Evolutionary conservation across 2,113 vertebrate genomes (phyloP).

Genomic region (Thamnophis sirtalis): DNA sequence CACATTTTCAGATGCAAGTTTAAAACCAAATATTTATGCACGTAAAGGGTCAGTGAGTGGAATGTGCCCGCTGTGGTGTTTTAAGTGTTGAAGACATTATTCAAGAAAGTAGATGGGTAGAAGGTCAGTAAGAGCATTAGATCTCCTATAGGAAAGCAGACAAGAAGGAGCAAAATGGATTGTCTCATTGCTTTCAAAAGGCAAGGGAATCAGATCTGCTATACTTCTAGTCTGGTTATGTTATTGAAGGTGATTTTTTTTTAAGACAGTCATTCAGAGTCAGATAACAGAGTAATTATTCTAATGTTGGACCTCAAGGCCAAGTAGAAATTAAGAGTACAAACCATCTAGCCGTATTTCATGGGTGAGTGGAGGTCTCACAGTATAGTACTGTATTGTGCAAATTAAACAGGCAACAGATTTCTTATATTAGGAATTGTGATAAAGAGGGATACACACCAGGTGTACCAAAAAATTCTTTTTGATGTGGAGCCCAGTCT

Average conservation of each 20-base stretch:
- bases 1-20: constrained; percentile 25
- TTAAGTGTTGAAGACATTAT: constrained; percentile 64
- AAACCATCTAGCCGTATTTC: neutral
- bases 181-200: constrained; percentile 41
- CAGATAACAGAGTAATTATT: neutral
- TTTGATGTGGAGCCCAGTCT: neutral
- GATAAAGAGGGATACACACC: neutral
- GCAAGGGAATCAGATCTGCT: neutral
- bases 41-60: constrained; percentile 54
- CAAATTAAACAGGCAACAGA: neutral
- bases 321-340: neutral
- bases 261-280: neutral
- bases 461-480: neutral
- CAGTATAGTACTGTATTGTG: neutral
- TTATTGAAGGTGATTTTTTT: neutral
- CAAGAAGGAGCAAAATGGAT: constrained; percentile 1
- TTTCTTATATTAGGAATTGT: neutral
- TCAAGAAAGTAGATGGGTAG: constrained; percentile 57
- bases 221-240: neutral
- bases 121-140: constrained; percentile 52
- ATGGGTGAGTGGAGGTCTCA: neutral
- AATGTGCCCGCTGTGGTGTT: constrained; percentile 68
- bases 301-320: neutral
- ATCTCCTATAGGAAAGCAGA: constrained; percentile 43
- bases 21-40: constrained; percentile 49